phyloP scores from a whole-genome alignment of 2,888 invertebrate genomes.

The Plagiodera versicolora region DNA sequence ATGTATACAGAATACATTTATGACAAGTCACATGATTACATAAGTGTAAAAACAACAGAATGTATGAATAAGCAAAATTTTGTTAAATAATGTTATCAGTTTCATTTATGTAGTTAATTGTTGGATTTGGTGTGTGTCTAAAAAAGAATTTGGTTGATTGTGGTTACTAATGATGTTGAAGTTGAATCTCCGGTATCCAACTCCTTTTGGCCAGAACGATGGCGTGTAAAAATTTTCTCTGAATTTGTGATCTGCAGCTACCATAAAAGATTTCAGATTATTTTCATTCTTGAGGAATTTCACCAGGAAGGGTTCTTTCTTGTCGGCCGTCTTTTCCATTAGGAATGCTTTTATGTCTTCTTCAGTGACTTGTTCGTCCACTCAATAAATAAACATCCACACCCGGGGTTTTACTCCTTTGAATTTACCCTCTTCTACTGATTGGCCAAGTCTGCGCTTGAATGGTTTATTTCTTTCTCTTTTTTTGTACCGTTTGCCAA shows the following conservation, averaged over 20 bases:
- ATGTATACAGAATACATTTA: too few relatives aligned
- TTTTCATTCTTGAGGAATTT: not conserved
- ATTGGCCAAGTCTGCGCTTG: not conserved
- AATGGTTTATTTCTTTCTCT: not conserved
- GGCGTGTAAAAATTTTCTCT: not conserved
- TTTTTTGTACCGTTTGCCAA: not conserved
- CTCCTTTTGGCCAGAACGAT: not conserved
- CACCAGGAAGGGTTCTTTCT: conserved; percentile 1
- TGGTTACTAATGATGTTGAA: not conserved
- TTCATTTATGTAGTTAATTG: too few relatives aligned
- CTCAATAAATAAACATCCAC: too few relatives aligned
- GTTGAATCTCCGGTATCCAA: not conserved
- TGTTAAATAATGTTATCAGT: too few relatives aligned
- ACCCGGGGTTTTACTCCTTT: not conserved
- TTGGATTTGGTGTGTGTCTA: too few relatives aligned
- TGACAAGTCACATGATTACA: too few relatives aligned
- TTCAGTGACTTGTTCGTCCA: too few relatives aligned
- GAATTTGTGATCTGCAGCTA: not conserved
- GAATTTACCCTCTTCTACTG: not conserved
- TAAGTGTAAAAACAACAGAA: too few relatives aligned
- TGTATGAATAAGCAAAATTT: too few relatives aligned
- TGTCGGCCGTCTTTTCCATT: not conserved
- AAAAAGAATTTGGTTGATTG: too few relatives aligned
- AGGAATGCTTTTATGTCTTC: too few relatives aligned
- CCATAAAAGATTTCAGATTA: conserved; percentile 3